Evolutionary conservation across 1,140 invertebrate genomes (phyloP), one percentile per base, ranked within the genome.

Genomic region (Pollicipes pollicipes): DNA sequence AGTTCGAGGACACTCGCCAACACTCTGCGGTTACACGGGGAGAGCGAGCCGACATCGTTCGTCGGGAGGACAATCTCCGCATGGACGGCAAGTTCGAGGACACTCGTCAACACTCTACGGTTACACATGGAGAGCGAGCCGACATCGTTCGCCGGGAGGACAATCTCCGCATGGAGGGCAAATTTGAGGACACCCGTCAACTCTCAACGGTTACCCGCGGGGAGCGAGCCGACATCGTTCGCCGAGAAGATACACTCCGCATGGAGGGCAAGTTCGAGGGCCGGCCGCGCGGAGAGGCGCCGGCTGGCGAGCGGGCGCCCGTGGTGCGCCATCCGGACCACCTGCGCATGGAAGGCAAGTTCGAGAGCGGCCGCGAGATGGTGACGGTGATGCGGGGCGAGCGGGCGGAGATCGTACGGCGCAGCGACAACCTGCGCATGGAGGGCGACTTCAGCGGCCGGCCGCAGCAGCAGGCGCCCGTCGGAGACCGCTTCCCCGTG

Each of bases 131-230:
- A 3, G 82, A 82, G 69, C 75, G 78, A 67, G 77, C 80, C 66
- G 78, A 73, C 0, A 76, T 78, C 0, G 79, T 82, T 3, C 78
- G 77, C 68, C 82, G 80, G 64, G 76, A 79, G 30, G 85, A 86
- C 73, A 86, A 86, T 76, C 73, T 86, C 1, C 77, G 77, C 4
- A 82, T 86, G 4, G 87, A 88, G 76, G 87, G 87, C 27, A 83
- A 86, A 75, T 76, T 88, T 71, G 24, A 37, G 37, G 32, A 35
- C 29, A 30, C 82, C 84, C 76, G 72, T 13, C 70, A 72, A 13
- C 72, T 63, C 83, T 83, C 26, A 77, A 81, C 71, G 80, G 82
- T 16, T 76, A 78, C 16, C 77, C 77, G 30, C 45, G 74, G 63
- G 72, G 74, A 72, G 78, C 79, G 63, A 79, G 30, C 21, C 30